Conservation (phyloP, 92 coral and sea anemone species). For the Phenganax subtilis region DNA sequence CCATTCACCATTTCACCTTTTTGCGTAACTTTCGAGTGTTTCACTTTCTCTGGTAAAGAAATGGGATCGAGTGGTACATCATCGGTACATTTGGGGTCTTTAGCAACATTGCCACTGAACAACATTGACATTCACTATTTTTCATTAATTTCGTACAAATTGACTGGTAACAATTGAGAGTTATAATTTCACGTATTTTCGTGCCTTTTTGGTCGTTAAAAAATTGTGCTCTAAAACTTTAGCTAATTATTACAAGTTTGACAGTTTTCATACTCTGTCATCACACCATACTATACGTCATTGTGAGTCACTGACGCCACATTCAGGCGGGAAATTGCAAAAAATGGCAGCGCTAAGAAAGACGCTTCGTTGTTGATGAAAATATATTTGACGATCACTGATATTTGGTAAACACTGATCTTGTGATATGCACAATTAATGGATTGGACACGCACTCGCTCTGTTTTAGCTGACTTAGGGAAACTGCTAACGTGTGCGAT, state of each 20-base stretch:
- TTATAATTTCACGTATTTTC: no score
- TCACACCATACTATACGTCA: no score
- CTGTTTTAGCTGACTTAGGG: conserved; percentile 64
- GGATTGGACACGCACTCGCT: conserved; percentile 66
- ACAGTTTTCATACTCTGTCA: no score
- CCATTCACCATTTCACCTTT: not conserved
- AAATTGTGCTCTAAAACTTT: no score
- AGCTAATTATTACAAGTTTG: no score
- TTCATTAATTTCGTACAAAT: no score
- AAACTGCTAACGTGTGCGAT: conserved; percentile 64
- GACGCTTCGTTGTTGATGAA: not conserved
- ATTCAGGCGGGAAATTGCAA: conserved; percentile 61
- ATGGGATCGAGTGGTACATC: not conserved
- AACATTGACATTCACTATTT: no score
- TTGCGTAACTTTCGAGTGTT: not conserved
- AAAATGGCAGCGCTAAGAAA: conserved; percentile 1
- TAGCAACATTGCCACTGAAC: not conserved
- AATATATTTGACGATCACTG: not conserved
- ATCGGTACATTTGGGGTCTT: conserved; percentile 2
- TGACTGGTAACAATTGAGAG: no score
- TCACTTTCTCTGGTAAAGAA: not conserved
- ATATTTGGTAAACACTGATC: not conserved
- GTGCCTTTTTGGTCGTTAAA: no score
- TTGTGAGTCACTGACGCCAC: not conserved
- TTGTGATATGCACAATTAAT: conserved; percentile 38